These are phyloP conservation scores for Lasioglossum villosulum DNA, from an alignment of 2,888 invertebrate genomes.

Conservation along the genomic window DNA sequence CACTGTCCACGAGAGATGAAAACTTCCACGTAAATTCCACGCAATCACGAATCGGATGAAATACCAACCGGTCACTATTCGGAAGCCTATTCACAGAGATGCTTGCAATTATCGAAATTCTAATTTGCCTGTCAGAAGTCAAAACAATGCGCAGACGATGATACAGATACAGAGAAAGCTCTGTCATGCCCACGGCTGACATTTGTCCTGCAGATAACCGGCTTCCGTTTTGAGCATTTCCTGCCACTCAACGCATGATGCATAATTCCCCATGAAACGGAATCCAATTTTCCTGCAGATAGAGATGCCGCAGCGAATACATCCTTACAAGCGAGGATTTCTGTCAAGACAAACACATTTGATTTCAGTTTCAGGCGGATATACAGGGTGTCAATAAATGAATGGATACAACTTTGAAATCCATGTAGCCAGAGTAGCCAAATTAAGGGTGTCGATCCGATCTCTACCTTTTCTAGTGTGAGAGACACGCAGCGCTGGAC, in stretches of 20 bases:
- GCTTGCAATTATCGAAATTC: conserved; percentile 38
- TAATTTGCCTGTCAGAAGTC: conserved; percentile 56
- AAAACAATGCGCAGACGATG: conserved; percentile 42
- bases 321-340: conserved; percentile 56
- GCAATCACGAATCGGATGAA: background rate
- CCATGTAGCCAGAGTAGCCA: background rate
- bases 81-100: conserved; percentile 7
- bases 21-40: background rate
- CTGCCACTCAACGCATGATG: conserved; percentile 61
- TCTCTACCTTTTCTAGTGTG: too few species aligned
- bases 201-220: conserved; percentile 59
- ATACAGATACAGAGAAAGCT: conserved; percentile 53
- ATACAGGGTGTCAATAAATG: background rate
- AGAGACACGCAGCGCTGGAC: too few species aligned
- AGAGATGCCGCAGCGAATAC: conserved; percentile 49
- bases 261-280: conserved; percentile 59
- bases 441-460: too few species aligned
- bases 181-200: conserved; percentile 55
- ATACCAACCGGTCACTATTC: background rate
- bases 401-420: background rate
- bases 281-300: conserved; percentile 43
- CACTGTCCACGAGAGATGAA: too few species aligned
- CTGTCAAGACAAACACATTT: background rate
- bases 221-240: conserved; percentile 62
- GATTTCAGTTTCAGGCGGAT: background rate